Conservation (phyloP, 2,113 vertebrate species). For the Alectura lathami region DNA sequence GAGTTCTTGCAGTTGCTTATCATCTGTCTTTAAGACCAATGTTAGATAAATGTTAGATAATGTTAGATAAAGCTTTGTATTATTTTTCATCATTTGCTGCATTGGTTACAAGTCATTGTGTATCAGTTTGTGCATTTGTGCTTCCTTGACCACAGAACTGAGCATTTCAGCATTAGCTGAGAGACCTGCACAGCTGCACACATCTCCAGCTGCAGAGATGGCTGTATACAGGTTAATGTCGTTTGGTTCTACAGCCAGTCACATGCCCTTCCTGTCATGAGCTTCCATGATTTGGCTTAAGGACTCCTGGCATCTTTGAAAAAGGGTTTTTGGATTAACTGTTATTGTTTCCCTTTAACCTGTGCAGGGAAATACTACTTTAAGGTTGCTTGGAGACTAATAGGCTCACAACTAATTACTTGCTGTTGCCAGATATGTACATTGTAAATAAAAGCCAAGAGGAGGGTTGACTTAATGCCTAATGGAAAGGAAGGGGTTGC, state of each 20-base stretch:
- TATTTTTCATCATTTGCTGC: neutral
- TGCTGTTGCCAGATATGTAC: neutral
- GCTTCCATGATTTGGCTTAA: conserved; percentile 58
- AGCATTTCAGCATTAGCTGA: neutral
- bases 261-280: conserved; percentile 9
- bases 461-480: neutral
- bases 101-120: neutral
- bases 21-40: neutral
- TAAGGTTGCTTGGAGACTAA: conserved; percentile 30
- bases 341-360: conserved; percentile 48
- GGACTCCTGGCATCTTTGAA: conserved; percentile 44
- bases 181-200: neutral
- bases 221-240: conserved; percentile 15
- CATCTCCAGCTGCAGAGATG: neutral
- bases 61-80: neutral
- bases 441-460: conserved; percentile 19
- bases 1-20: neutral
- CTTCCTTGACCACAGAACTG: neutral
- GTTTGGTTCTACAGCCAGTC: neutral
- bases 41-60: neutral
- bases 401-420: conserved; percentile 35
- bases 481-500: neutral
- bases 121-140: neutral
- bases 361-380: neutral
- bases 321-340: conserved; percentile 30